Percentiles rank a stretch among this genome's conserved stretches.
phyloP scores from a whole-genome alignment of 2,888 invertebrate species.

The Acrocyrtus sp. region DNA sequence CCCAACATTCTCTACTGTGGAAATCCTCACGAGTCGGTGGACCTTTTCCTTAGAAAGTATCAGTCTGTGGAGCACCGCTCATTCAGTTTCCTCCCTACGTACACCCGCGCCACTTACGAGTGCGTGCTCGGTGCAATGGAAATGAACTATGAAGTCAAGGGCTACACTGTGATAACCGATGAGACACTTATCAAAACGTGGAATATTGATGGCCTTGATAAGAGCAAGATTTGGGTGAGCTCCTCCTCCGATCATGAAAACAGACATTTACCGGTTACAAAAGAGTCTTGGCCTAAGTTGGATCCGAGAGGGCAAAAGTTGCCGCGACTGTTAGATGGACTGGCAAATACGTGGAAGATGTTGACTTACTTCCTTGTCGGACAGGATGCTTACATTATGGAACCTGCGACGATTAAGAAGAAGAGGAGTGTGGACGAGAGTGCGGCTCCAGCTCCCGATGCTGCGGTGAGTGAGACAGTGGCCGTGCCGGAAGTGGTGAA shows the following conservation, averaged over 20 bases:
- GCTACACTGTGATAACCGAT: conserved; percentile 63
- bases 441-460: neutral
- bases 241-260: conserved; percentile 50
- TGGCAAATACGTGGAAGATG: conserved; percentile 61
- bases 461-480: neutral
- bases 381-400: conserved; percentile 55
- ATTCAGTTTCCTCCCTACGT: conserved; percentile 64
- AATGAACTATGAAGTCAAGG: conserved; percentile 65
- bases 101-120: conserved; percentile 64
- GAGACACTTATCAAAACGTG: conserved; percentile 63
- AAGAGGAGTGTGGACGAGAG: conserved; percentile 44
- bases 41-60: conserved; percentile 63
- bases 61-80: conserved; percentile 64
- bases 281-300: conserved; percentile 58
- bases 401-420: conserved; percentile 48
- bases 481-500: conserved; percentile 7
- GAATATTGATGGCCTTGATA: conserved; percentile 62
- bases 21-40: conserved; percentile 63
- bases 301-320: conserved; percentile 62
- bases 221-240: conserved; percentile 63
- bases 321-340: conserved; percentile 61
- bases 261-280: conserved; percentile 59
- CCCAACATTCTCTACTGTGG: conserved; percentile 65
- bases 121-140: conserved; percentile 65
- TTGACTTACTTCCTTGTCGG: conserved; percentile 61